These are phyloP conservation scores for Campylorhamphus procurvoides DNA, from an alignment of 2,113 vertebrate genomes.

Conservation along the genomic window DNA sequence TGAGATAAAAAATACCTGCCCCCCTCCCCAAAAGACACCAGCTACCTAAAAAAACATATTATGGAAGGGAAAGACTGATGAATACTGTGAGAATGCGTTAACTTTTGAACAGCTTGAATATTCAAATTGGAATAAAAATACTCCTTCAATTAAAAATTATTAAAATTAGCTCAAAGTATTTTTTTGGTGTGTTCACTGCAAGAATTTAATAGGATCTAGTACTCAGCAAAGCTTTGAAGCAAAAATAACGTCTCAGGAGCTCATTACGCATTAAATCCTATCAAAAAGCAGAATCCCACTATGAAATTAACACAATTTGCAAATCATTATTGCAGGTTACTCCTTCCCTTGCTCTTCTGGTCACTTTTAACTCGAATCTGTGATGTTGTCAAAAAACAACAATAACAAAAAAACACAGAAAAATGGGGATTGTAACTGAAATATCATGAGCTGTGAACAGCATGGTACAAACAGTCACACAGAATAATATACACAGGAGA, in stretches of 20 bases:
- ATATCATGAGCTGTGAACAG: not conserved
- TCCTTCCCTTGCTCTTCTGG: not conserved
- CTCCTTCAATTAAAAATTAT: constrained; percentile 74
- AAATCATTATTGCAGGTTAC: constrained; percentile 43
- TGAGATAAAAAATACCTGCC: not conserved
- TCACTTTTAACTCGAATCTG: not conserved
- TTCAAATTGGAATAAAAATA: constrained; percentile 69
- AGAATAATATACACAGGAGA: not conserved
- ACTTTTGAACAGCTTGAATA: constrained; percentile 67
- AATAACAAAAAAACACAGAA: not conserved
- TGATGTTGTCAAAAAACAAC: not conserved
- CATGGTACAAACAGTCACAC: not conserved
- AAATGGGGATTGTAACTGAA: not conserved
- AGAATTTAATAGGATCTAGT: constrained; percentile 71
- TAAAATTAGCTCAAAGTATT: constrained; percentile 70
- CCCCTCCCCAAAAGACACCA: not conserved
- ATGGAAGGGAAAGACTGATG: not conserved
- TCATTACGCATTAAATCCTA: constrained; percentile 73
- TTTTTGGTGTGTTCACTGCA: constrained; percentile 56
- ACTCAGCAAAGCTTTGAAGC: constrained; percentile 73
- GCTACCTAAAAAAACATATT: not conserved
- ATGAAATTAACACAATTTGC: constrained; percentile 73
- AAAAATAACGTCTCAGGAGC: constrained; percentile 72
- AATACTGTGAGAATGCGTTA: constrained; percentile 34
- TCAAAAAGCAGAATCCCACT: constrained; percentile 67